Evolutionary conservation across 2,113 vertebrate species (phyloP).

Genomic region (Antennarius striatus): DNA sequence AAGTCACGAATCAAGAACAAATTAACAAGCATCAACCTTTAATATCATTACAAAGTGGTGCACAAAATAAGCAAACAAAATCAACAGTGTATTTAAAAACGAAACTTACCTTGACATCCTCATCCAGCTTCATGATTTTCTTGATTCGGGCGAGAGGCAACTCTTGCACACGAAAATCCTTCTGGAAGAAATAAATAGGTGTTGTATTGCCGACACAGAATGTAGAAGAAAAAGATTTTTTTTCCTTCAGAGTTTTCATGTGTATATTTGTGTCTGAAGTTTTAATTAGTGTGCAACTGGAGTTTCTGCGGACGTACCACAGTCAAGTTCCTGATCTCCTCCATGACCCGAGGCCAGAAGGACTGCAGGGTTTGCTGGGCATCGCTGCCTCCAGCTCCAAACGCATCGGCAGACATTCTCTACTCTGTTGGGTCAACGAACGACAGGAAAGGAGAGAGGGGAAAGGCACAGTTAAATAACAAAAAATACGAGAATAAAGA

Average conservation of each 20-base stretch:
- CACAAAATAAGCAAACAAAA: too few species aligned
- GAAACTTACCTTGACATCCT: constrained; percentile 92
- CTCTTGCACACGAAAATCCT: constrained; percentile 98
- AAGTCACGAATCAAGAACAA: too few species aligned
- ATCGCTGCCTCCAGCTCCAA: constrained; percentile 87
- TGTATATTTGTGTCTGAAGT: not conserved
- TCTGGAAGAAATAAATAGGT: constrained; percentile 79
- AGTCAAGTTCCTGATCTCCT: constrained; percentile 96
- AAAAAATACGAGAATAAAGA: constrained; percentile 9
- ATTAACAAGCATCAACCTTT: too few species aligned
- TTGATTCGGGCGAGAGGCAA: constrained; percentile 97
- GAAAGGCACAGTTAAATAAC: not conserved
- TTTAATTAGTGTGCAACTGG: not conserved
- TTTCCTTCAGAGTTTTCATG: not conserved
- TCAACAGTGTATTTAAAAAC: not conserved
- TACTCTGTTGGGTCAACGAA: constrained; percentile 65
- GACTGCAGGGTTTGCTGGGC: constrained; percentile 97
- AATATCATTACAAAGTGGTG: too few species aligned
- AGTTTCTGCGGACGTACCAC: constrained; percentile 79
- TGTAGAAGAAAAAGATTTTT: not conserved
- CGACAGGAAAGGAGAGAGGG: constrained; percentile 1
- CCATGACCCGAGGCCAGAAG: constrained; percentile 98
- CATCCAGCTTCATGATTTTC: constrained; percentile 99
- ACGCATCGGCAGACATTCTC: constrained; percentile 92
- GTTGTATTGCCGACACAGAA: constrained; percentile 5